Percentiles rank a stretch among this genome's conserved stretches.
Conservation (phyloP, 2,888 invertebrate genomes). For the Gisinianus flammeolus region DNA sequence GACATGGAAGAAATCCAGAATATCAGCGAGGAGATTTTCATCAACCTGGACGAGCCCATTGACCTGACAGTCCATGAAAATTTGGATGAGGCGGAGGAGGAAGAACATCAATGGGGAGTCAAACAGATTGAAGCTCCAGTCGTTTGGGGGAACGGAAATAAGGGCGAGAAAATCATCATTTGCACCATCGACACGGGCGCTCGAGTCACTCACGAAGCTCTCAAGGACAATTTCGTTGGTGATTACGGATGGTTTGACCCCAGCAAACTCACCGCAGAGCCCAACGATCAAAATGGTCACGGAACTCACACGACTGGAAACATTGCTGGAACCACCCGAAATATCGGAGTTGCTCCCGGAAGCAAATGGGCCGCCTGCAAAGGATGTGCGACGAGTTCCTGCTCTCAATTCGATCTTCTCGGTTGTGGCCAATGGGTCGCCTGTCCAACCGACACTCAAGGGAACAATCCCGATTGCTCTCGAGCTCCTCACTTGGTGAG, state of each 20-base stretch:
- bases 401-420: constrained; percentile 16
- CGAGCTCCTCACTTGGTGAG: constrained; percentile 38
- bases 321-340: constrained; percentile 34
- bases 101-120: constrained; percentile 29
- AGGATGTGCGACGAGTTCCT: constrained; percentile 20
- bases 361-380: constrained; percentile 36
- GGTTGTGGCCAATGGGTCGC: constrained; percentile 29
- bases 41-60: constrained; percentile 7
- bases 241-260: constrained; percentile 44
- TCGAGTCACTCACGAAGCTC: constrained; percentile 29
- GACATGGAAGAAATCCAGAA: not conserved
- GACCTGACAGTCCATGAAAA: constrained; percentile 11
- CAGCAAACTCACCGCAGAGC: not conserved
- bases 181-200: constrained; percentile 25
- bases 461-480: constrained; percentile 17
- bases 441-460: constrained; percentile 36
- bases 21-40: constrained; percentile 2
- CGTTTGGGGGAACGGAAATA: constrained; percentile 9
- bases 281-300: constrained; percentile 41
- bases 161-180: constrained; percentile 11
- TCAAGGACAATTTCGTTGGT: constrained; percentile 13
- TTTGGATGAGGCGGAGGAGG: constrained; percentile 6
- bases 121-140: constrained; percentile 25
- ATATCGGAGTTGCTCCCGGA: no score
- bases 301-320: constrained; percentile 44